Percentiles rank a stretch among this genome's conserved stretches.
phyloP scores from a whole-genome alignment of 2,113 vertebrate genomes.

The Charina bottae region DNA sequence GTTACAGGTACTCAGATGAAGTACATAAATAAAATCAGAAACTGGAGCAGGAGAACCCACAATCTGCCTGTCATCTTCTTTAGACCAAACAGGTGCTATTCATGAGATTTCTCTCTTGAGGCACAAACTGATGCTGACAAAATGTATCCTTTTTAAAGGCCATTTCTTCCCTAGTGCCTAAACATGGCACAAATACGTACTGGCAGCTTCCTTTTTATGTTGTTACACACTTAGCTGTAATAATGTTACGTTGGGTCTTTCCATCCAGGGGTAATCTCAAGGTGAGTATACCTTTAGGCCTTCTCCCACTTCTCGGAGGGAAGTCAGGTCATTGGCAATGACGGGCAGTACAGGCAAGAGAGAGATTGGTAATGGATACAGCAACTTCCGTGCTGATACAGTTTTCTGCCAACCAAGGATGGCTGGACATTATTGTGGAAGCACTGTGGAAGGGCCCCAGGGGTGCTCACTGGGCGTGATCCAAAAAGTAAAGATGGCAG shows the following conservation, averaged over 20 bases:
- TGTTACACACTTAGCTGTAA: neutral
- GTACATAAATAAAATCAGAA: neutral
- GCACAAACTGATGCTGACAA: neutral
- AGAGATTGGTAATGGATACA: neutral
- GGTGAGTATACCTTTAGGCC: neutral
- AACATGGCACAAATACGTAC: neutral
- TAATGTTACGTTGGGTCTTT: neutral
- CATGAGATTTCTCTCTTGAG: neutral
- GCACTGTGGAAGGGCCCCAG: neutral
- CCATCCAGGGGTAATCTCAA: neutral
- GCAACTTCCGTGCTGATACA: neutral
- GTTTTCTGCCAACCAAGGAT: neutral
- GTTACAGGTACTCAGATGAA: neutral
- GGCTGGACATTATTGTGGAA: neutral
- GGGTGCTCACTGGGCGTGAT: neutral
- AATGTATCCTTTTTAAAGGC: neutral
- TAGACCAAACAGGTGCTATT: neutral
- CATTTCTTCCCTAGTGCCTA: neutral
- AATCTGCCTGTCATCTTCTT: neutral
- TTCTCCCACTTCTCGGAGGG: neutral
- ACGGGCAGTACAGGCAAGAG: neutral
- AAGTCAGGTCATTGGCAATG: neutral
- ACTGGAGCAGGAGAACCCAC: neutral
- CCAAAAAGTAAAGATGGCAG: neutral
- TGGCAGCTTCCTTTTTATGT: neutral